phyloP scores from a whole-genome alignment of 2,888 invertebrate genomes.

The Xestia ashworthii region DNA sequence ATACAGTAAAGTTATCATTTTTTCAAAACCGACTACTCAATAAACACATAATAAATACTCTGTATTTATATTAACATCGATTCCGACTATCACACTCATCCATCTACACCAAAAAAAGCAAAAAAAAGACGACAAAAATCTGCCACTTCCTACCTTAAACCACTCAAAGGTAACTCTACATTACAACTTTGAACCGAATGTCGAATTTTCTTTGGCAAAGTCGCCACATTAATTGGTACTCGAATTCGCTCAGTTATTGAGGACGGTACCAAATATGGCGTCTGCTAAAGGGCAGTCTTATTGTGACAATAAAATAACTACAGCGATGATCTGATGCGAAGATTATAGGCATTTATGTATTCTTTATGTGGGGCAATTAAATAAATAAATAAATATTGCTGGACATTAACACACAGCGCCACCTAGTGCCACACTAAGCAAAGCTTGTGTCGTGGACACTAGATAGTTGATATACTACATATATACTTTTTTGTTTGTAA shows the following conservation, averaged over 20 bases:
- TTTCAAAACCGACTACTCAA: not conserved
- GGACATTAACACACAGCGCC: too few species aligned
- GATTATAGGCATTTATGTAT: slow-evolving; percentile 42
- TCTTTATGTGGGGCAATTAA: slow-evolving; percentile 38
- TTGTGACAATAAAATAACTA: slow-evolving; percentile 36
- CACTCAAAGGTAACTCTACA: not conserved
- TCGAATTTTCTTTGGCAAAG: not conserved
- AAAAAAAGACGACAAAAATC: slow-evolving; percentile 9
- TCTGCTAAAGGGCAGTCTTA: slow-evolving; percentile 38
- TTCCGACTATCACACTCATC: slow-evolving; percentile 39
- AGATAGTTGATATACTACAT: too few species aligned
- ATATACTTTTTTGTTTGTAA: too few species aligned
- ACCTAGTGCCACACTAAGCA: too few species aligned
- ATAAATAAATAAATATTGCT: too few species aligned
- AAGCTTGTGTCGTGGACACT: too few species aligned
- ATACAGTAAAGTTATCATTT: not conserved
- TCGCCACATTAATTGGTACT: slow-evolving; percentile 38
- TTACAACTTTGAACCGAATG: accelerated
- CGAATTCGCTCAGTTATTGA: slow-evolving; percentile 36
- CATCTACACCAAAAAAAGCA: slow-evolving; percentile 14
- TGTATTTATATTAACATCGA: slow-evolving; percentile 47
- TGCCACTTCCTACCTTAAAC: slow-evolving; percentile 38
- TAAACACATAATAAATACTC: slow-evolving; percentile 51
- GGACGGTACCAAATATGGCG: slow-evolving; percentile 51
- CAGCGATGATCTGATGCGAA: slow-evolving; percentile 42